phyloP scores from a whole-genome alignment of 2,113 vertebrate species.

The Marmota monax region DNA sequence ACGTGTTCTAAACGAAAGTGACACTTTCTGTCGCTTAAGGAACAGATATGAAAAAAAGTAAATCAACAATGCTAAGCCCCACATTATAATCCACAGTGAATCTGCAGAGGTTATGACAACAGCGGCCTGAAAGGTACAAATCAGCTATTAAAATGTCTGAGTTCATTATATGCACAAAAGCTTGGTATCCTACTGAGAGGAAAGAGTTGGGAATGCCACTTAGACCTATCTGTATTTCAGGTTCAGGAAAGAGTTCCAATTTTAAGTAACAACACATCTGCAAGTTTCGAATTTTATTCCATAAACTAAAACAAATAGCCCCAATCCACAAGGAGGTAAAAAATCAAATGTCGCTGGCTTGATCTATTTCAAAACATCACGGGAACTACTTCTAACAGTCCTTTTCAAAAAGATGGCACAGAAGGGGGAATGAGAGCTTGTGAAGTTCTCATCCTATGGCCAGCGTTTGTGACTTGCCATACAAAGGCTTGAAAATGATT shows the following conservation, averaged over 20 bases:
- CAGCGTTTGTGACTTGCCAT: not conserved
- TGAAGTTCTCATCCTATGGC: not conserved
- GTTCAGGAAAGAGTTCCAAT: slow-evolving; percentile 21
- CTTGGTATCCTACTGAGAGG: slow-evolving; percentile 33
- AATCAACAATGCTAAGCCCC: slow-evolving; percentile 68
- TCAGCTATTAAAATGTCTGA: slow-evolving; percentile 84
- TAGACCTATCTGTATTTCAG: not conserved
- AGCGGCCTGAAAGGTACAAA: slow-evolving; percentile 71
- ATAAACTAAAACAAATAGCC: slow-evolving; percentile 68
- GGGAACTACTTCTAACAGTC: slow-evolving; percentile 62
- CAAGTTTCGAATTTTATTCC: slow-evolving; percentile 66
- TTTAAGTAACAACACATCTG: slow-evolving; percentile 57
- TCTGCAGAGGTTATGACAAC: slow-evolving; percentile 69
- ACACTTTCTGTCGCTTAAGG: slow-evolving; percentile 78
- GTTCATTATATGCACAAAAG: slow-evolving; percentile 66
- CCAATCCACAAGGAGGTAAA: slow-evolving; percentile 70
- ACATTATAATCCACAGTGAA: slow-evolving; percentile 47
- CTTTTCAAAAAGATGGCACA: slow-evolving; percentile 58
- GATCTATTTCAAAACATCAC: slow-evolving; percentile 74
- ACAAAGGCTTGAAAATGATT: not conserved
- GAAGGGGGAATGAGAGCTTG: not conserved
- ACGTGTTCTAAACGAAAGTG: slow-evolving; percentile 83
- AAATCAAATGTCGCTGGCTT: slow-evolving; percentile 73
- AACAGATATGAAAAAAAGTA: slow-evolving; percentile 80
- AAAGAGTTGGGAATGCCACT: not conserved